Evolutionary conservation across 1,140 invertebrate genomes (phyloP), one percentile per base, ranked within the genome.

Genomic region (Onthophagus taurus): DNA sequence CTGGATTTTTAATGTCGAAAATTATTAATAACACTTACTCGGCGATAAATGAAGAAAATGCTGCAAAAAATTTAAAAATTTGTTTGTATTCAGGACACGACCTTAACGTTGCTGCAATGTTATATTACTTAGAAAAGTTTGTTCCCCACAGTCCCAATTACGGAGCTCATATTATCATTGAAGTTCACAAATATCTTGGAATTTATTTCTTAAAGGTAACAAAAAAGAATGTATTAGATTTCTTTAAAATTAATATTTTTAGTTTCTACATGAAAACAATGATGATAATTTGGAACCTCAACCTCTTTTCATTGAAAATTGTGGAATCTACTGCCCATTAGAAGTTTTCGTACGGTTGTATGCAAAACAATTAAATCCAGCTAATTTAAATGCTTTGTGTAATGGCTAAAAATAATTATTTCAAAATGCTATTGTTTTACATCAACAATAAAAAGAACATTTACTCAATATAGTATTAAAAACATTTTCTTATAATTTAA

Each of bases 1-100:
- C 14, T 37, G 17, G 17, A 9, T n/a, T 19, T 18, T 37, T 53
- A 2, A 42, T 58, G 20, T 34, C 55, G 26, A 58, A 55, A 50
- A 55, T 58, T n/a, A 24, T 58, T 14, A 31, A 50, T 8, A 52
- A 58, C 26, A 45, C 49, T 3, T 12, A 21, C 11, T 19, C 34
- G 39, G 43, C 52, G 33, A 16, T 42, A 2, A 45, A 45, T 44
- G n/a, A n/a, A n/a, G n/a, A 44, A 12, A n/a, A 16, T 13, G 16
- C 24, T n/a, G 42, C 42, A 14, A 31, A 42, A 13, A 24, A 48
- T 13, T 44, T 38, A 0, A 58, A 49, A 36, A 29, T 58, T 6
- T 55, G 43, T 34, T 38, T 58, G 2, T 58, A 58, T 43, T 53
- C 53, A 4, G 55, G 45, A 8, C 55, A 58, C 21, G 55, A 58